Evolutionary conservation across 23 tunicate genomes (phyloP).

Genomic region (Pegea sp.): DNA sequence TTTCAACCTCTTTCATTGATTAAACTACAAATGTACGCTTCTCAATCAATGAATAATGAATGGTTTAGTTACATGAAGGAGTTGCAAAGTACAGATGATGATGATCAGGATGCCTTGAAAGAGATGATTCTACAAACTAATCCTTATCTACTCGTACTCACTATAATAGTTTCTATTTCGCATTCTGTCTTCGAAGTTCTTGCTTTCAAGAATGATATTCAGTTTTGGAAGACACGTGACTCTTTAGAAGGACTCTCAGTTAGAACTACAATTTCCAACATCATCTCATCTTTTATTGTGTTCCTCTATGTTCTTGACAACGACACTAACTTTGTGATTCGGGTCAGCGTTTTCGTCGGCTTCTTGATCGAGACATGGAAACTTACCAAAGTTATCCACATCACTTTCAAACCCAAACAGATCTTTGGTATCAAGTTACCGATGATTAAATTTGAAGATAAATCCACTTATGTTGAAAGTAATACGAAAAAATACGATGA

Average conservation of each 20-base stretch:
- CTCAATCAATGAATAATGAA: constrained; percentile 71
- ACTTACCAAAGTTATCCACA: constrained; percentile 78
- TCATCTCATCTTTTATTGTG: constrained; percentile 58
- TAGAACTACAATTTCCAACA: constrained; percentile 50
- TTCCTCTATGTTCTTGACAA: constrained; percentile 76
- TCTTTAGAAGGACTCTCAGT: constrained; percentile 85
- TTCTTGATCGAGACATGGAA: constrained; percentile 91
- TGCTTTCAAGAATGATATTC: constrained; percentile 88
- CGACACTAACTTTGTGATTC: constrained; percentile 81
- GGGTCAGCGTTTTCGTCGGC: constrained; percentile 67
- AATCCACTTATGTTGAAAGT: constrained; percentile 67
- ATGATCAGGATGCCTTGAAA: constrained; percentile 45
- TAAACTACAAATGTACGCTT: constrained; percentile 79
- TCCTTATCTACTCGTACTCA: constrained; percentile 83
- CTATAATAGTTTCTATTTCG: constrained; percentile 52
- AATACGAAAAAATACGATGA: constrained; percentile 85
- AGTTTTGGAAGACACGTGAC: constrained; percentile 91
- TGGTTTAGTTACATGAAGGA: constrained; percentile 45
- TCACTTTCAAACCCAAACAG: constrained; percentile 15
- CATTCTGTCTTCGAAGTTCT: constrained; percentile 94
- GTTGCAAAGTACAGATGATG: constrained; percentile 17
- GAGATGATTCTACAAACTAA: constrained; percentile 71
- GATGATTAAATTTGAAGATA: constrained; percentile 46
- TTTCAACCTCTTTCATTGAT: constrained; percentile 67
- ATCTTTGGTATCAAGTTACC: constrained; percentile 42